phyloP scores from a whole-genome alignment of 1,140 invertebrate species.

The Steinernema khuongi region DNA sequence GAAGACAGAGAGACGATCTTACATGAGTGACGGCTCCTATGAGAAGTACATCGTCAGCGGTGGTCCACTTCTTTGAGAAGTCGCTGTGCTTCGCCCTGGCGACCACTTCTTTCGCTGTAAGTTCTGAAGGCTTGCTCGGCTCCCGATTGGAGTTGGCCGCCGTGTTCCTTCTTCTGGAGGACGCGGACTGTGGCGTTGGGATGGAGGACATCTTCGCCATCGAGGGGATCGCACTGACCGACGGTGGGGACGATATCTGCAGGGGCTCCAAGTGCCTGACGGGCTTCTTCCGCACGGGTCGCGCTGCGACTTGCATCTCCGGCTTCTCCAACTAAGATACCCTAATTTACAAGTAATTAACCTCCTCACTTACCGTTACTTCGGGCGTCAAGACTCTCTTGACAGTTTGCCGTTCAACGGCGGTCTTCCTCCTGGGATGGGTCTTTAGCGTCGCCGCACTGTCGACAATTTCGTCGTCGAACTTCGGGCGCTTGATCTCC shows the following conservation, averaged over 20 bases:
- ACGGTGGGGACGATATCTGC: background rate
- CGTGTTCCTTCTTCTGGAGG: slow-evolving; percentile 15
- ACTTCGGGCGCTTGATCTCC: slow-evolving; percentile 87
- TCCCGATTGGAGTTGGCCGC: background rate
- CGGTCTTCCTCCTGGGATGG: slow-evolving; percentile 25
- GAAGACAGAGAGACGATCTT: slow-evolving; percentile 52
- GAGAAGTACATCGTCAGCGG: slow-evolving; percentile 86
- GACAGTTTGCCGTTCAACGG: background rate
- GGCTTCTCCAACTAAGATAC: background rate
- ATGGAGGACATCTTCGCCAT: slow-evolving; percentile 37
- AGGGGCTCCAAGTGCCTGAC: background rate
- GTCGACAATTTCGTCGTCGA: slow-evolving; percentile 88
- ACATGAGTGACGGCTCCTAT: slow-evolving; percentile 88
- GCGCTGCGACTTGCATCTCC: background rate
- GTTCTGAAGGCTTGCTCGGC: slow-evolving; percentile 10
- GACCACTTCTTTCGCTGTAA: slow-evolving; percentile 26
- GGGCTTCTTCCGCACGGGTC: slow-evolving; percentile 1
- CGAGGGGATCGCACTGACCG: slow-evolving; percentile 21
- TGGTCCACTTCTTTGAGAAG: slow-evolving; percentile 76
- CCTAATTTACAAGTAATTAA: background rate
- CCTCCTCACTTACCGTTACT: slow-evolving; percentile 13
- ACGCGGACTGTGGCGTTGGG: background rate
- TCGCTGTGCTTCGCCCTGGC: slow-evolving; percentile 20
- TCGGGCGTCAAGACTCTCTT: slow-evolving; percentile 35
- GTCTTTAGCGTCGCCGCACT: slow-evolving; percentile 59